phyloP scores from a whole-genome alignment of 53 echinoderm and acorn worm species.

The Hippasteria phrygiana region DNA sequence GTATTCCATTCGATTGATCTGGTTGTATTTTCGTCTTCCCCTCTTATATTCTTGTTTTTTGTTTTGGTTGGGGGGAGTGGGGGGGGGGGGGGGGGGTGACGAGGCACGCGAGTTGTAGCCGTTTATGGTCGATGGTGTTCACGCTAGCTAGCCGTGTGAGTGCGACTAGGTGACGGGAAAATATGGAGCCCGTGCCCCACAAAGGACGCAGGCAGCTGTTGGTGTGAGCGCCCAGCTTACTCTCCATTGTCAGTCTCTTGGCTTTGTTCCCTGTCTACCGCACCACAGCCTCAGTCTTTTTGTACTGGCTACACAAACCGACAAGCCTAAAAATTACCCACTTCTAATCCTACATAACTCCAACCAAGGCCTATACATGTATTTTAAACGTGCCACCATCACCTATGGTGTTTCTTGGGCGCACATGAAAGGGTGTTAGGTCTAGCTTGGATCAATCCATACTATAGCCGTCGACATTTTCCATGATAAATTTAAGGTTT shows the following conservation, averaged over 20 bases:
- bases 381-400: background rate
- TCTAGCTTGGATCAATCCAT: background rate
- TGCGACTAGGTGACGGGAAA: slow-evolving; percentile 4
- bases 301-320: background rate
- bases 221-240: slow-evolving; percentile 21
- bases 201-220: slow-evolving; percentile 40
- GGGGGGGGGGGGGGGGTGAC: too few relatives aligned
- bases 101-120: slow-evolving; percentile 40
- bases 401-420: background rate
- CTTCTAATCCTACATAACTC: background rate
- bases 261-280: slow-evolving; percentile 44
- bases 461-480: background rate
- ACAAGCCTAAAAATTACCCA: background rate
- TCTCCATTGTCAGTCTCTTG: slow-evolving; percentile 6
- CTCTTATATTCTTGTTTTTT: background rate
- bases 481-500: slow-evolving; percentile 27
- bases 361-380: background rate
- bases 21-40: background rate
- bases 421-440: background rate
- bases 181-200: slow-evolving; percentile 19
- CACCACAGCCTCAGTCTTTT: background rate
- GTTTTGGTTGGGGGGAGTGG: too few relatives aligned
- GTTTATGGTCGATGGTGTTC: slow-evolving; percentile 30
- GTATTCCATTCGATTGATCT: background rate
- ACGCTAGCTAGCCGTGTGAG: slow-evolving; percentile 6